Base-by-base conservation (phyloP, 2,113 vertebrate genomes). In the Lamprotornis superbus region DNA sequence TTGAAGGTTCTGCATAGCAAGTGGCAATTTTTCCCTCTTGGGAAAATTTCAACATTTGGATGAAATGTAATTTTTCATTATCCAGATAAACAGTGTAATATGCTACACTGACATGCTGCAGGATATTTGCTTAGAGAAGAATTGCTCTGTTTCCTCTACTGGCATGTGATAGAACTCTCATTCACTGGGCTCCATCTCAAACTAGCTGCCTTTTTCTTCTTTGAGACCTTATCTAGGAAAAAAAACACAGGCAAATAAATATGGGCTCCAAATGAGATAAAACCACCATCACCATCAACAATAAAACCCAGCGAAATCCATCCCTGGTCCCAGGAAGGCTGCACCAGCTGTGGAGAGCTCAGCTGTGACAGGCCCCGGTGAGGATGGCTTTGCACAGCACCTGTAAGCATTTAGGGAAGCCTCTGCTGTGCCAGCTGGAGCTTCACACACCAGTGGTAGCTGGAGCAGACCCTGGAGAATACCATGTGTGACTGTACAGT, bases 341-440 rank as follows among this genome's bases (percentile, higher is more conserved):
- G 16, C 47, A 42, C 87, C 84, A 90, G 37, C 35, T 44, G 33
- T 50, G 60, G 63, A 37, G 30, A 94, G 75, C 25, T 91, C 74
- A 53, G 33, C 94, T 94, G 71, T 61, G 60, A 81, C 30, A 91
- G 61, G 25, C n/a, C 35, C 90, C 46, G 17, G 53, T 24, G 65
- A 90, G 61, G 46, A 89, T 21, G 65, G 52, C 39, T 91, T 83
- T 39, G 10, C 60, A 85, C 31, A 78, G 83, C 69, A 85, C 56
- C 87, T 94, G 70, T 81, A 73, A 94, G 91, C 87, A 91, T 74
- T 93, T 92, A 94, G 65, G 46, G 83, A 94, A 90, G 27, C 20
- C 82, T 91, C 64, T 83, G 14, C 85, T 30, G 35, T n/a, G 56
- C 81, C 82, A 97, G 77, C 57, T 79, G 92, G 91, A 69, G 67